Evolutionary conservation across 2,113 vertebrate species (phyloP), one percentile per base, ranked within the genome.

Genomic region (Vulpes lagopus): DNA sequence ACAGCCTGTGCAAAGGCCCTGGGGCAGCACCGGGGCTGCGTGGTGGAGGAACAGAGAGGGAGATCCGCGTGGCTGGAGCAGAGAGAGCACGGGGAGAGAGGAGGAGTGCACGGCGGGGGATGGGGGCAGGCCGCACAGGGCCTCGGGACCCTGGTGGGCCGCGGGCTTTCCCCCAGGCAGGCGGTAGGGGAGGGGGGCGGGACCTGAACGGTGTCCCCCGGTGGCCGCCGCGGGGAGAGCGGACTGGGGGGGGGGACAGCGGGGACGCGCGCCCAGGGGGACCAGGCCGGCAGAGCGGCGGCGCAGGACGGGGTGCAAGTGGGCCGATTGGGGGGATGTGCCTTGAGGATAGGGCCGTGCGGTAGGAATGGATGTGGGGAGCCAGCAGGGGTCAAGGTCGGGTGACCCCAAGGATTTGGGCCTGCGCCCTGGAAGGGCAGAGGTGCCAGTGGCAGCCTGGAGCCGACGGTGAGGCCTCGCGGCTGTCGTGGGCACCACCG

Each of bases 111-210:
- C 5, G 11, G 51, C 43, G 67, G 78, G 19, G 14, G 32, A 10
- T 0, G 30, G 1, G 2, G 38, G 8, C 49, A 22, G 32, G 38
- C 30, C 14, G 3, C 9, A 12, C 23, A 32, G 15, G 43, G 11
- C n/a, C 49, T 11, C 7, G n/a, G 51, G n/a, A 16, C 43, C 10
- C 2, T 5, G 0, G 15, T 1, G n/a, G 12, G 43, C 49, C 17
- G 5, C 55, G 17, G 80, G 59, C 17, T 86, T 80, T 4, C 22
- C 55, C 5, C 2, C 8, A 60, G 27, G 23, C 16, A 65, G 14
- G 64, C 49, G 17, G 53, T 10, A 76, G n/a, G 20, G 49, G 43
- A 79, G 10, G 22, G 15, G 15, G 19, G 55, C 5, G 20, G 35
- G 94, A 32, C 32, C 12, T 12, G 30, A 27, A 8, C 0, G 35